Conservation (phyloP, 2,888 invertebrate genomes). For the Quadriops clusia region DNA sequence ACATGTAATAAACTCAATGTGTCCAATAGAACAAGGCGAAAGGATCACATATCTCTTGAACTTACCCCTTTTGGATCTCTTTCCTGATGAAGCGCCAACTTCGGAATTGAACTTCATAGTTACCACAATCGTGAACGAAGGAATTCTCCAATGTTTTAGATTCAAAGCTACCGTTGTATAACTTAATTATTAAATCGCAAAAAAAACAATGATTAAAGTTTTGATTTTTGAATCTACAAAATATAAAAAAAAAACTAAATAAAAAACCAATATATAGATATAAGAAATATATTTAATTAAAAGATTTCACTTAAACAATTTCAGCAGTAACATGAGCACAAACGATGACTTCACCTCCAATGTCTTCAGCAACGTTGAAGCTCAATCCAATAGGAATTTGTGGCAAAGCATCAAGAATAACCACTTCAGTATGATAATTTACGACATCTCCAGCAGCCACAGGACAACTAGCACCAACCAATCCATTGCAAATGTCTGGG, state of each 20-base stretch:
- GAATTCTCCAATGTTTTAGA: too few relatives aligned
- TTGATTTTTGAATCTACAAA: background rate
- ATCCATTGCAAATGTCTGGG: conserved; percentile 5
- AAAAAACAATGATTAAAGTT: background rate
- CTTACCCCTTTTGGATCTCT: conserved; percentile 11
- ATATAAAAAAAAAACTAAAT: background rate
- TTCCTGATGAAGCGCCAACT: too few relatives aligned
- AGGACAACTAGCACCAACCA: conserved; percentile 4
- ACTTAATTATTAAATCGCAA: too few relatives aligned
- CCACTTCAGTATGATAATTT: conserved; percentile 3
- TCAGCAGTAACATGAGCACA: conserved; percentile 1
- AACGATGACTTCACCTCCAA: background rate
- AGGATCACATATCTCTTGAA: conserved; percentile 12
- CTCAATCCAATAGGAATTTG: conserved; percentile 2
- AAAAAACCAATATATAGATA: too few relatives aligned
- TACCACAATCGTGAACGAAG: too few relatives aligned
- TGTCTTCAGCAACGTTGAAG: conserved; percentile 4
- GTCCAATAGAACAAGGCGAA: conserved; percentile 20
- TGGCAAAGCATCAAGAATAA: conserved; percentile 3
- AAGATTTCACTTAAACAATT: too few relatives aligned
- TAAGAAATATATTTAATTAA: too few relatives aligned
- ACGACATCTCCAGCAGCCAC: conserved; percentile 3
- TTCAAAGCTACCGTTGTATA: too few relatives aligned
- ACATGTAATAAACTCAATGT: conserved; percentile 13
- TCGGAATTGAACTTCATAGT: too few relatives aligned